phyloP scores from a whole-genome alignment of 2,888 invertebrate genomes.

The Philhelius pedissequus region DNA sequence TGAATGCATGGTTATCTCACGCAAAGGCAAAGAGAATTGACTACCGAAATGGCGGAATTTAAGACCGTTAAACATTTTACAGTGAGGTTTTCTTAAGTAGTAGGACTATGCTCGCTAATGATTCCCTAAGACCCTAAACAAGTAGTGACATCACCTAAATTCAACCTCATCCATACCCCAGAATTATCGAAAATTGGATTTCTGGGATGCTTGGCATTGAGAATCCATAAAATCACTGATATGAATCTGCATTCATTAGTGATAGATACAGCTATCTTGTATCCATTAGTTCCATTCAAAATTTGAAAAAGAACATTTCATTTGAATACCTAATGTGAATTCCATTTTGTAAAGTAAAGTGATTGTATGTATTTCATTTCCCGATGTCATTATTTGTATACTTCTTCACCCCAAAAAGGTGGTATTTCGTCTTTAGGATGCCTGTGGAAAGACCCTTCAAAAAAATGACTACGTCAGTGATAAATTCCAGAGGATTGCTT shows the following conservation, averaged over 20 bases:
- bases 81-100: too few relatives aligned
- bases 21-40: too few relatives aligned
- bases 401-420: slow-evolving; percentile 11
- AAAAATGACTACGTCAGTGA: slow-evolving; percentile 21
- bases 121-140: too few relatives aligned
- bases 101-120: too few relatives aligned
- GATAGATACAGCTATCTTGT: background rate
- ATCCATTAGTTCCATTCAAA: slow-evolving; percentile 42
- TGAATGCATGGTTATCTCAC: too few relatives aligned
- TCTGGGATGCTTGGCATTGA: too few relatives aligned
- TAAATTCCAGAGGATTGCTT: slow-evolving; percentile 58
- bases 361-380: slow-evolving; percentile 50
- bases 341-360: slow-evolving; percentile 46
- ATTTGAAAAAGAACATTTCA: slow-evolving; percentile 23
- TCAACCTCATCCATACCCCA: too few relatives aligned
- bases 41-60: too few relatives aligned
- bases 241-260: background rate
- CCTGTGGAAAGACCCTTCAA: background rate
- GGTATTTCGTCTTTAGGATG: background rate
- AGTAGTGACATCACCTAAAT: too few relatives aligned
- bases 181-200: too few relatives aligned
- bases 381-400: slow-evolving; percentile 38
- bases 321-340: slow-evolving; percentile 60
- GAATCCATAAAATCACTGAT: background rate
- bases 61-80: too few relatives aligned